phyloP scores from a whole-genome alignment of 1,140 invertebrate genomes.

The Zaprionus africanus region DNA sequence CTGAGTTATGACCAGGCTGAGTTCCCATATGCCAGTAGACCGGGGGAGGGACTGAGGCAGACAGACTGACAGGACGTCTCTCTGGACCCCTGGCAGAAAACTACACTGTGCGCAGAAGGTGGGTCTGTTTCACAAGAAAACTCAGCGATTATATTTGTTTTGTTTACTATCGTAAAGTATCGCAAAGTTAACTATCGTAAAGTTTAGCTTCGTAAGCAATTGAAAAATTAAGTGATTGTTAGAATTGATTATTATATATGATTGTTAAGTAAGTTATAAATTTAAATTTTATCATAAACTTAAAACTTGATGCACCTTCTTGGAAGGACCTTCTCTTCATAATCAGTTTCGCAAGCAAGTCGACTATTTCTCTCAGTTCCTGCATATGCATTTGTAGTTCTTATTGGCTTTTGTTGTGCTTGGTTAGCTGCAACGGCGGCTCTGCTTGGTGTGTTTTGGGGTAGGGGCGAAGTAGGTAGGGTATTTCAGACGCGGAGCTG shows the following conservation, averaged over 20 bases:
- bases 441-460: neutral
- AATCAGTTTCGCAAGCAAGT: neutral
- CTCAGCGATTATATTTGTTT: neutral
- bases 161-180: neutral
- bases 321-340: neutral
- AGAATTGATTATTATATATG: no score
- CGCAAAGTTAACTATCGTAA: neutral
- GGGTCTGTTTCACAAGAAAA: no score
- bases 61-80: neutral
- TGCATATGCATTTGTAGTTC: conserved; percentile 46
- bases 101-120: neutral
- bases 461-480: neutral
- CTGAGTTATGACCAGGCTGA: conserved; percentile 43
- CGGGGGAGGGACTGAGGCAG: neutral
- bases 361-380: conserved; percentile 11
- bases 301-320: no score
- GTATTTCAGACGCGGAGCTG: neutral
- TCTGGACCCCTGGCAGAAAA: conserved; percentile 10
- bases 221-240: no score
- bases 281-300: neutral
- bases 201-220: neutral
- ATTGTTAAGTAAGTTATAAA: no score
- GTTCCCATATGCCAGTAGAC: conserved; percentile 17
- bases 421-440: conserved; percentile 35
- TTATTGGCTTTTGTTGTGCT: conserved; percentile 54